phyloP scores from a whole-genome alignment of 2,888 invertebrate species.

The Stegana nigrithorax region DNA sequence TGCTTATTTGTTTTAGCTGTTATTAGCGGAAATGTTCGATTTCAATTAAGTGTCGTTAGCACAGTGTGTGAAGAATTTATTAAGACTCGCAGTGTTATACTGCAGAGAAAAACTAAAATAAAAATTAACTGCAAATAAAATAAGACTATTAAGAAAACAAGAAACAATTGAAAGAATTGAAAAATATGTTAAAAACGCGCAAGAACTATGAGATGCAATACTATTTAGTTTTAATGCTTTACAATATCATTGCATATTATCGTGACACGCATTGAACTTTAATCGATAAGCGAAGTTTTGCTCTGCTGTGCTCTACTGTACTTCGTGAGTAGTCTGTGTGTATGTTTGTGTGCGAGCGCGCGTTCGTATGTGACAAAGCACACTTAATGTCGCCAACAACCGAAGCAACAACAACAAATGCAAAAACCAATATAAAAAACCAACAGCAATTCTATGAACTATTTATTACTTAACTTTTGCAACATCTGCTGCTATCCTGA shows the following conservation, averaged over 20 bases:
- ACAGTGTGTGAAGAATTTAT: too few species aligned
- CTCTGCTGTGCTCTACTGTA: neutral
- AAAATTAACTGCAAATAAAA: conserved; percentile 7
- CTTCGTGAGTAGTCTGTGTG: too few species aligned
- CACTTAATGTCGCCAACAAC: conserved; percentile 50
- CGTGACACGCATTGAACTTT: conserved; percentile 1
- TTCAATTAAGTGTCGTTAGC: neutral
- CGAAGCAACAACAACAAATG: conserved; percentile 32
- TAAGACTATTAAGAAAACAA: conserved; percentile 15
- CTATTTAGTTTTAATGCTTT: neutral
- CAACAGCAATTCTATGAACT: conserved; percentile 20
- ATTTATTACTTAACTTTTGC: neutral
- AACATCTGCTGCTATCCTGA: neutral
- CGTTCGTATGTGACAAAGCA: conserved; percentile 46
- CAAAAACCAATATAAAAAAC: conserved; percentile 40
- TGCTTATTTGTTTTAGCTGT: neutral
- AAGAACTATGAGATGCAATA: conserved; percentile 46
- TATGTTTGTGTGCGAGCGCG: too few species aligned
- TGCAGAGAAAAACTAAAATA: conserved; percentile 25
- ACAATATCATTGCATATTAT: neutral
- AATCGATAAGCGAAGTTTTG: neutral
- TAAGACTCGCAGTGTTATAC: too few species aligned
- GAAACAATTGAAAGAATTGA: conserved; percentile 10
- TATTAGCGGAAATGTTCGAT: neutral
- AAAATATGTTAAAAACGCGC: conserved; percentile 11